These are phyloP conservation scores for Seira ritae DNA, from an alignment of 2,888 invertebrate species.

Conservation along the genomic window DNA sequence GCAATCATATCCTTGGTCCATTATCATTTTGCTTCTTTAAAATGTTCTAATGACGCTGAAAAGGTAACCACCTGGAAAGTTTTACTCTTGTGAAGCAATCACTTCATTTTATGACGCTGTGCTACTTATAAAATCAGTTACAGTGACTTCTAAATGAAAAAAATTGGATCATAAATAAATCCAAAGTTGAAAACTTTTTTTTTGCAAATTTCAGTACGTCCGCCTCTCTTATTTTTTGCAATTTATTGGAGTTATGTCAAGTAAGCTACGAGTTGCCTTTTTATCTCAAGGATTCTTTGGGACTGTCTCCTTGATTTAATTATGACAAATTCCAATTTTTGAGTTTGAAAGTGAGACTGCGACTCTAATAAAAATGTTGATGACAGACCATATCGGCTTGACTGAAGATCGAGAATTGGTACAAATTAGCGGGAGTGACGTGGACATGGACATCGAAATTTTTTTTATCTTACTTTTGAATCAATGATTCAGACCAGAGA, in stretches of 20 bases:
- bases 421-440: neutral
- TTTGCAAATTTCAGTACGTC: neutral
- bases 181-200: neutral
- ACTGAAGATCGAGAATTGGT: no score
- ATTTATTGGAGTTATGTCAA: no score
- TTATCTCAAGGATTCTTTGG: constrained; percentile 4
- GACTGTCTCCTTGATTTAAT: constrained; percentile 8
- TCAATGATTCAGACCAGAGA: neutral
- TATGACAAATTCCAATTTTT: constrained; percentile 1
- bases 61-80: neutral
- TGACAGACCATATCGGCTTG: neutral
- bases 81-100: neutral
- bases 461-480: neutral
- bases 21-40: neutral
- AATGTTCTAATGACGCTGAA: neutral
- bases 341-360: neutral
- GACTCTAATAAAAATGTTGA: neutral
- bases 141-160: neutral
- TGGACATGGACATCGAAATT: neutral
- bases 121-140: constrained; percentile 3
- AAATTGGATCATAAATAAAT: neutral
- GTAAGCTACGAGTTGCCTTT: neutral
- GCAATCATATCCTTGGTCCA: neutral
- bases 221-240: neutral
- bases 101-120: neutral